Evolutionary conservation across 2,888 invertebrate species (phyloP).

Genomic region (Dorcus parallelipipedus): DNA sequence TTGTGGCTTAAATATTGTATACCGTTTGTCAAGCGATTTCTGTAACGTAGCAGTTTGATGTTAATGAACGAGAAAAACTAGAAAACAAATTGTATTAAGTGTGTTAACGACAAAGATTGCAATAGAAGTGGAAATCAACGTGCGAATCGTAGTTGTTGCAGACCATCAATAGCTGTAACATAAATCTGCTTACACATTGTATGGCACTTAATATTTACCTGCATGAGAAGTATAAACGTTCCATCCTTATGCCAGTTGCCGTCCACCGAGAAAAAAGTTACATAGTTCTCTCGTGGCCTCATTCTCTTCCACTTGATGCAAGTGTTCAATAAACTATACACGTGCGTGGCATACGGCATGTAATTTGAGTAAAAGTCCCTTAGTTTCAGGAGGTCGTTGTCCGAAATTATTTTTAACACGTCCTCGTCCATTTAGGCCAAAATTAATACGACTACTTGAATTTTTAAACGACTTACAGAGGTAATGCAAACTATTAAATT

Average conservation of each 20-base stretch:
- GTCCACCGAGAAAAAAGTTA: slow-evolving; percentile 48
- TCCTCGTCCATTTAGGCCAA: slow-evolving; percentile 14
- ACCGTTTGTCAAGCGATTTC: too few relatives aligned
- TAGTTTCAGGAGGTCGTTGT: slow-evolving; percentile 35
- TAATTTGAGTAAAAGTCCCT: slow-evolving; percentile 34
- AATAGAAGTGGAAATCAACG: too few relatives aligned
- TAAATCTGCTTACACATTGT: too few relatives aligned
- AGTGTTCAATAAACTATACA: slow-evolving; percentile 44
- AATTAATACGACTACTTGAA: not conserved
- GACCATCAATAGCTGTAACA: too few relatives aligned
- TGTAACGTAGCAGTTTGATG: too few relatives aligned
- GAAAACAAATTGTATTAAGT: too few relatives aligned
- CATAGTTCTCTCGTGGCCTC: slow-evolving; percentile 24
- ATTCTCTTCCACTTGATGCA: slow-evolving; percentile 40
- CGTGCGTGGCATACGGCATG: slow-evolving; percentile 44
- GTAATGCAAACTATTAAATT: too few relatives aligned
- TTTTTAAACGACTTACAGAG: too few relatives aligned
- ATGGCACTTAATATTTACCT: slow-evolving; percentile 12
- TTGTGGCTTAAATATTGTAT: too few relatives aligned
- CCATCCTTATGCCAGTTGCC: slow-evolving; percentile 45
- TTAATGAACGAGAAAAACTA: too few relatives aligned
- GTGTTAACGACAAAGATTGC: too few relatives aligned
- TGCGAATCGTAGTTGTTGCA: too few relatives aligned
- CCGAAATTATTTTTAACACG: slow-evolving; percentile 33
- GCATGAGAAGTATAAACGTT: slow-evolving; percentile 34